A percentile compares a stretch with the other conserved stretches of the same genome.
phyloP scores from a whole-genome alignment of 2,797 vertebrate species.

The Glossophaga mutica region DNA sequence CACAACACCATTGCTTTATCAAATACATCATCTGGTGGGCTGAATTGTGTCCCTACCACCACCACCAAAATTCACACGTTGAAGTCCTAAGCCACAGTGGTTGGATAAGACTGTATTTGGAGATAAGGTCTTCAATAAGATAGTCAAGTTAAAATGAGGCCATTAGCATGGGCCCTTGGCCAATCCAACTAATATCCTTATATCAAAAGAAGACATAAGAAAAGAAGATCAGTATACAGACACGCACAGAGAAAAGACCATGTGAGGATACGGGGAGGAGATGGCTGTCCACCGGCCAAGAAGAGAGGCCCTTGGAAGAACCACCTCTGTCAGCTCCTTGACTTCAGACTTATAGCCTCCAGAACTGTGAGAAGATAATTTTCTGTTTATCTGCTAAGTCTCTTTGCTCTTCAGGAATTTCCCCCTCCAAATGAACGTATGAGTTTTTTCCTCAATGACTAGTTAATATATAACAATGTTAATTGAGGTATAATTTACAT shows the following conservation, averaged over 20 bases:
- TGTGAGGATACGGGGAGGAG: neutral
- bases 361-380: neutral
- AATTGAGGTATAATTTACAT: neutral
- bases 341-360: neutral
- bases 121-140: neutral
- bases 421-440: neutral
- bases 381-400: neutral
- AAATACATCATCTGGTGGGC: neutral
- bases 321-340: neutral
- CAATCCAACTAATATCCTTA: neutral
- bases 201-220: neutral
- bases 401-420: neutral
- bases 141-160: neutral
- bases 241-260: neutral
- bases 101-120: neutral
- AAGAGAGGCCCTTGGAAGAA: neutral
- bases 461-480: neutral
- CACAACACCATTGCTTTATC: neutral
- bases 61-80: neutral
- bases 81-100: neutral
- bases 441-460: neutral
- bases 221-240: neutral
- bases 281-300: accelerated
- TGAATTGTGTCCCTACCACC: neutral
- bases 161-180: neutral